Conservation (phyloP, 2,797 vertebrate genomes). For the Epinephelus awoara region DNA sequence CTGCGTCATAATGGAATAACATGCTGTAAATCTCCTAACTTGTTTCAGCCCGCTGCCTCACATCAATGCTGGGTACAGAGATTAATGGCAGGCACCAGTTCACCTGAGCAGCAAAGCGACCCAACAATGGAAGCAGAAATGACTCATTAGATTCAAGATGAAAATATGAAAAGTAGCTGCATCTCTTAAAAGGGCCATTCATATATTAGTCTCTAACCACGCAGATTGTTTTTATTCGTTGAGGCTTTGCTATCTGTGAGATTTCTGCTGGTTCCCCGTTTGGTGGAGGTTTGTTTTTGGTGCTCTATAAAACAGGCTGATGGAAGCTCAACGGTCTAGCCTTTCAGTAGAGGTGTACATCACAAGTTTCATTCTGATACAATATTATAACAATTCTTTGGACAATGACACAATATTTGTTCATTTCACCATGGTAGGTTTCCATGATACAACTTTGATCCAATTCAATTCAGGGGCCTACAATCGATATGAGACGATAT, state of each 20-base stretch:
- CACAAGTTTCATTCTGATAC: no score
- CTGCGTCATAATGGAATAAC: constrained; percentile 40
- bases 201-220: background rate
- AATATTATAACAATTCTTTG: no score
- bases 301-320: no score
- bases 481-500: no score
- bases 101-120: constrained; percentile 17
- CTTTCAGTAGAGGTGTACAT: no score
- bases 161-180: background rate
- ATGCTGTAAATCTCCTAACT: constrained; percentile 13
- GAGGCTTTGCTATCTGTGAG: no score
- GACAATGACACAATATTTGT: no score
- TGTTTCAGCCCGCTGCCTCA: constrained; percentile 23
- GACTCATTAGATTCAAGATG: background rate
- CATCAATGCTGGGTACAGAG: constrained; percentile 10
- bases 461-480: no score
- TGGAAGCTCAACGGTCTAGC: no score
- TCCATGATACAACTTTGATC: no score
- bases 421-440: no score
- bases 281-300: background rate
- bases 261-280: background rate
- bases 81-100: constrained; percentile 16
- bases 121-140: constrained; percentile 7
- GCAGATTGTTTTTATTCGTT: background rate
- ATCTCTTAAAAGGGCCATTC: background rate